Conservation (phyloP, 2,888 invertebrate genomes). For the Baronia brevicornis region DNA sequence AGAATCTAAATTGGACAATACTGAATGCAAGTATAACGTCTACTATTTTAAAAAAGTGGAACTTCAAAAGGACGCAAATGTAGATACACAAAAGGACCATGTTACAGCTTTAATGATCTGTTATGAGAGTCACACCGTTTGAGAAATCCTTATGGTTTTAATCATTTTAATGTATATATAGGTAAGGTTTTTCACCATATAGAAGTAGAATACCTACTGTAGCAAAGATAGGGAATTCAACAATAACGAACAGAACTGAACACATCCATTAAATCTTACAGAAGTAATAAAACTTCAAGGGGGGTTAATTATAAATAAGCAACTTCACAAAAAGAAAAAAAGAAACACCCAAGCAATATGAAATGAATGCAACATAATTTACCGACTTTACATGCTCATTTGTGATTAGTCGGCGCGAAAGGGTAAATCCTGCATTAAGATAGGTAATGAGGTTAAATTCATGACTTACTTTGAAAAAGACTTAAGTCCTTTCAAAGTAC, state of each 20-base stretch:
- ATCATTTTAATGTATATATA: neutral
- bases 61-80: too few relatives aligned
- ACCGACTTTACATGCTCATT: constrained; percentile 74
- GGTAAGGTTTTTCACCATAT: constrained; percentile 3
- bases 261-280: constrained; percentile 57
- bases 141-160: too few relatives aligned
- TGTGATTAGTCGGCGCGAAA: constrained; percentile 75
- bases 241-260: constrained; percentile 49
- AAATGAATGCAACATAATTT: constrained; percentile 73
- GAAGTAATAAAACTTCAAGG: constrained; percentile 70
- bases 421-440: constrained; percentile 76
- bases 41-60: constrained; percentile 7
- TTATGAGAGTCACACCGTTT: too few relatives aligned
- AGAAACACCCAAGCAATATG: constrained; percentile 62
- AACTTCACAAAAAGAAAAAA: constrained; percentile 48
- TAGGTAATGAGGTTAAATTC: constrained; percentile 75
- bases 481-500: constrained; percentile 29
- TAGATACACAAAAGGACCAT: too few relatives aligned
- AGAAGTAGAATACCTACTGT: constrained; percentile 11
- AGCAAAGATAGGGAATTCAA: constrained; percentile 21
- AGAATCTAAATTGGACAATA: constrained; percentile 27
- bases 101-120: too few relatives aligned
- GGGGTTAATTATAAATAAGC: constrained; percentile 75
- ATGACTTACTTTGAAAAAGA: constrained; percentile 35
- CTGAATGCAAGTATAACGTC: constrained; percentile 16